phyloP scores from a whole-genome alignment of 2,888 invertebrate genomes.

The Melanostoma mellinum region DNA sequence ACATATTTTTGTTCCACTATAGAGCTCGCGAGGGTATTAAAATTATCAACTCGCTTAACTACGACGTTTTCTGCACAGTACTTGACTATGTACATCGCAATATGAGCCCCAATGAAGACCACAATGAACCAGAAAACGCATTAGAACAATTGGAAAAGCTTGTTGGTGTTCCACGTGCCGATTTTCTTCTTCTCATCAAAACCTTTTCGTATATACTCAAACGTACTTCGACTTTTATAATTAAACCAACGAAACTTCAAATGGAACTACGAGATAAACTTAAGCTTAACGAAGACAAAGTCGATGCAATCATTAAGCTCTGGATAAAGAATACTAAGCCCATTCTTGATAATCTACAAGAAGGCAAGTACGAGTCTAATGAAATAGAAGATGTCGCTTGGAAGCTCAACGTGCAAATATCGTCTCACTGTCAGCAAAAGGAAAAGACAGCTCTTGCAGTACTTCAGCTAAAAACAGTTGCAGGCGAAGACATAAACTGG shows the following conservation, averaged over 20 bases:
- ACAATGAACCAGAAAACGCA: conserved; percentile 79
- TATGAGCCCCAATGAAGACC: conserved; percentile 77
- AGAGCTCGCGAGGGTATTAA: conserved; percentile 82
- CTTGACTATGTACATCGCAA: conserved; percentile 81
- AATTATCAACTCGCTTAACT: conserved; percentile 80
- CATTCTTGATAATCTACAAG: conserved; percentile 83
- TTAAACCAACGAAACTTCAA: conserved; percentile 83
- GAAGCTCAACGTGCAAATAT: conserved; percentile 84
- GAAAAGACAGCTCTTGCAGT: conserved; percentile 82
- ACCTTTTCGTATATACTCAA: conserved; percentile 83
- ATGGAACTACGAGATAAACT: conserved; percentile 82
- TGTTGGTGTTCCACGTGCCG: conserved; percentile 79
- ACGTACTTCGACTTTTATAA: conserved; percentile 83
- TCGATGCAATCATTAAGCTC: conserved; percentile 83
- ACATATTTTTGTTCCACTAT: background rate
- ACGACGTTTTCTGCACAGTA: conserved; percentile 80
- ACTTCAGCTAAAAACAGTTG: conserved; percentile 82
- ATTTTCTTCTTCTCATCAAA: conserved; percentile 80
- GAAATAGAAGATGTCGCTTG: conserved; percentile 83
- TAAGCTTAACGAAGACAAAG: conserved; percentile 83
- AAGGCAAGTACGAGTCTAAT: conserved; percentile 80
- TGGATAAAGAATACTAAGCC: conserved; percentile 84
- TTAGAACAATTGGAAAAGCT: conserved; percentile 80
- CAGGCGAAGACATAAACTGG: conserved; percentile 82
- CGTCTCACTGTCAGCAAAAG: conserved; percentile 82